Conservation (phyloP, 2,113 vertebrate species). For the Oreamnos americanus region DNA sequence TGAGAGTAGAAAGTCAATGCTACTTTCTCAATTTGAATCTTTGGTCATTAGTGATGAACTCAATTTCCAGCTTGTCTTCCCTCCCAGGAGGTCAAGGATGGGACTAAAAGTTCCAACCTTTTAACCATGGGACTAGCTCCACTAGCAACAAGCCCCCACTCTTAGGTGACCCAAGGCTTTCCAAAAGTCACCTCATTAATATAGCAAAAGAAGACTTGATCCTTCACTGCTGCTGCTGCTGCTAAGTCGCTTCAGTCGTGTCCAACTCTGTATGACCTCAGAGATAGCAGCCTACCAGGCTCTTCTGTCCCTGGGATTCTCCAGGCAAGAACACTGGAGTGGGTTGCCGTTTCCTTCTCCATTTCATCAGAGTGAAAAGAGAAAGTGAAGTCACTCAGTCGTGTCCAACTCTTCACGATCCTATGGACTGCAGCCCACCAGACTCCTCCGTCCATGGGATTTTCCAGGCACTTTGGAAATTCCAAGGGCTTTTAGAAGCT, state of each 20-base stretch:
- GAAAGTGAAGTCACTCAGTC: too few relatives aligned
- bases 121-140: neutral
- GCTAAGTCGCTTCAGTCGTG: too few relatives aligned
- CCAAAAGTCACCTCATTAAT: neutral
- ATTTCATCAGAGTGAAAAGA: too few relatives aligned
- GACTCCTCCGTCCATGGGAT: too few relatives aligned
- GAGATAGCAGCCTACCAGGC: too few relatives aligned
- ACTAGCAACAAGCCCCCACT: neutral
- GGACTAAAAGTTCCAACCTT: neutral
- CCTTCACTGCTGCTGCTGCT: neutral
- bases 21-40: neutral
- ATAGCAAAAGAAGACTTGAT: neutral
- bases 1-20: neutral
- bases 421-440: too few relatives aligned
- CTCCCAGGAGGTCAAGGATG: neutral
- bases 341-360: too few relatives aligned
- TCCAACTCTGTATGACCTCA: too few relatives aligned
- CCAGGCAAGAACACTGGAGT: too few relatives aligned
- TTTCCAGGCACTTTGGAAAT: neutral
- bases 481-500: neutral
- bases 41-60: neutral
- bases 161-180: neutral
- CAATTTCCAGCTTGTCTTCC: neutral
- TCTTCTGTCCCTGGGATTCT: too few relatives aligned
- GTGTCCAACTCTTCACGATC: too few relatives aligned